Evolutionary conservation across 1,140 invertebrate species (phyloP).

Genomic region (Heliconius hewitsoni): DNA sequence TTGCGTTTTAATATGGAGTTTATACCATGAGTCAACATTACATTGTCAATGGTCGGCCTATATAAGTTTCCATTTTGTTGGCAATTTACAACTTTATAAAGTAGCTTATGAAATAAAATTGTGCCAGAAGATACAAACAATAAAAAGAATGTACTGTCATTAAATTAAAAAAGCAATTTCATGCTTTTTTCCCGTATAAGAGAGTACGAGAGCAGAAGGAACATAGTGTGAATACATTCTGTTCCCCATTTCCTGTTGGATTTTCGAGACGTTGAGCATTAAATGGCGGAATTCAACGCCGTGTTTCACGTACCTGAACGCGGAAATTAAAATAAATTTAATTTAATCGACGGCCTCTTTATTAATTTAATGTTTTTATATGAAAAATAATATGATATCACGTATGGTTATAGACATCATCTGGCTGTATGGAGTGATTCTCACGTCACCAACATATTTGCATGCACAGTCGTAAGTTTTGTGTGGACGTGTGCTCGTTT

Average conservation of each 20-base stretch:
- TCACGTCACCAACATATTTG: slow-evolving; percentile 30
- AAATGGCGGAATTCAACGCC: not conserved
- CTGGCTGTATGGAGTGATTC: slow-evolving; percentile 17
- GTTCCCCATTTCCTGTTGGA: not conserved
- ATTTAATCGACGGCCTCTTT: too few species aligned
- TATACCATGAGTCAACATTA: slow-evolving; percentile 5
- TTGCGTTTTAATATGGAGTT: not conserved
- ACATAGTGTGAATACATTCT: not conserved
- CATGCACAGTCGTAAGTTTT: slow-evolving; percentile 18
- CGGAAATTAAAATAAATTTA: not conserved
- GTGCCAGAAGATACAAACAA: not conserved
- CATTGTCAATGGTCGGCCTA: not conserved
- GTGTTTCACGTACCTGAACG: not conserved
- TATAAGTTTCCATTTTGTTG: not conserved
- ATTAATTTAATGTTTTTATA: not conserved
- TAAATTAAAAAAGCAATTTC: not conserved
- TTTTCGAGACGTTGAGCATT: not conserved
- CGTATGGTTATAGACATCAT: slow-evolving; percentile 28
- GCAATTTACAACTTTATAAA: not conserved
- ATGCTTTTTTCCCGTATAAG: not conserved
- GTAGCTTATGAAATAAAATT: slow-evolving; percentile 1
- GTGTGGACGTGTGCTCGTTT: slow-evolving; percentile 27
- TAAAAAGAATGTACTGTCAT: not conserved
- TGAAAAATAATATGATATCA: slow-evolving; percentile 25
- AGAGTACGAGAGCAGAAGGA: not conserved